Evolutionary conservation across 2,797 vertebrate species (phyloP).

Genomic region (Enteromius unitaeniatus): DNA sequence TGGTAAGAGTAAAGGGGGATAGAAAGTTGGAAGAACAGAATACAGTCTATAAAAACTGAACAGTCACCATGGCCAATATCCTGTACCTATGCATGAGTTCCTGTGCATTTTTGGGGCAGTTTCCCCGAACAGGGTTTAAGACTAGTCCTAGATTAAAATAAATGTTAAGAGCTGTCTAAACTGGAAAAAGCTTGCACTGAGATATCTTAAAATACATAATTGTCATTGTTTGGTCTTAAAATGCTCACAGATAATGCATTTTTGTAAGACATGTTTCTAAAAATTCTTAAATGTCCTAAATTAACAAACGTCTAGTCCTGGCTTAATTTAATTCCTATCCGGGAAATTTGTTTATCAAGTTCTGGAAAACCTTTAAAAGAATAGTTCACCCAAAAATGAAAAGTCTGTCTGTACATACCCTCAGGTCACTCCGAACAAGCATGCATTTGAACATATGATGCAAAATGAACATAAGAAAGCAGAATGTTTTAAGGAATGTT

Average conservation of each 20-base stretch:
- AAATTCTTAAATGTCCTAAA: too few species aligned
- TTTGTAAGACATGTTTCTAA: too few species aligned
- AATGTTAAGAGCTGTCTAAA: background rate
- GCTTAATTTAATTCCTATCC: too few species aligned
- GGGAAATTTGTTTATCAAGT: background rate
- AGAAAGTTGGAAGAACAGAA: background rate
- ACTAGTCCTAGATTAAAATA: background rate
- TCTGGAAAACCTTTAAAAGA: background rate
- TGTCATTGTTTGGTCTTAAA: too few species aligned
- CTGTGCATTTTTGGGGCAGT: background rate
- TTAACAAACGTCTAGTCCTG: too few species aligned
- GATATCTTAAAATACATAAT: too few species aligned
- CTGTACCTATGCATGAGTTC: background rate
- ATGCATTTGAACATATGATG: too few species aligned
- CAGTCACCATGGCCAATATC: background rate
- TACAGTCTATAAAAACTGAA: background rate
- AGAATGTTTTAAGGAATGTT: background rate
- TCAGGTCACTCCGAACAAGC: background rate
- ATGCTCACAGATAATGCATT: too few species aligned
- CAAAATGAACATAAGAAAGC: background rate
- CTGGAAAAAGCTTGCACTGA: too few species aligned
- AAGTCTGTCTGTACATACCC: background rate
- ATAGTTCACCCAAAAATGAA: background rate
- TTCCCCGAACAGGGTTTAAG: too few species aligned
- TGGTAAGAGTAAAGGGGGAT: background rate